These are phyloP conservation scores for Dicrostonyx torquatus DNA, from an alignment of 2,797 vertebrate species.

Conservation along the genomic window DNA sequence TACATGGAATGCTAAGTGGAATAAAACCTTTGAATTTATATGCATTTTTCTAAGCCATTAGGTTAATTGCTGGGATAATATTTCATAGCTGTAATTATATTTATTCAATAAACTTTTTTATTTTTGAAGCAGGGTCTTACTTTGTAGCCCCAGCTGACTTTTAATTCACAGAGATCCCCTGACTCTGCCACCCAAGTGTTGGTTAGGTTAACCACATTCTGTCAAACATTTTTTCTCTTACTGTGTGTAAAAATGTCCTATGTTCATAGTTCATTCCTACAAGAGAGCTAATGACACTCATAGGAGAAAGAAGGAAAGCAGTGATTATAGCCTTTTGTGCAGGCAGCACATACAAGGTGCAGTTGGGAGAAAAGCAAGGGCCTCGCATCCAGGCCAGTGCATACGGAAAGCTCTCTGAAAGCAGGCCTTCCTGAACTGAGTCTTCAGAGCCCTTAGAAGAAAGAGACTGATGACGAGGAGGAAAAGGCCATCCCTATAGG, in stretches of 20 bases:
- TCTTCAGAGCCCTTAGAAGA: not conserved
- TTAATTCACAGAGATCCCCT: not conserved
- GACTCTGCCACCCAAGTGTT: not conserved
- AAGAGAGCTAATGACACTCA: not conserved
- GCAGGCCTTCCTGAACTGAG: not conserved
- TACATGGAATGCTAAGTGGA: not conserved
- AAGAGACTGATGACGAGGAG: not conserved
- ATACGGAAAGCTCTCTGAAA: not conserved
- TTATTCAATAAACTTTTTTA: not conserved
- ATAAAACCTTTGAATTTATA: not conserved
- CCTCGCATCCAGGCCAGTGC: not conserved
- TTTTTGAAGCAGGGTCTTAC: not conserved
- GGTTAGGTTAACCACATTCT: not conserved
- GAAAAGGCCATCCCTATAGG: not conserved
- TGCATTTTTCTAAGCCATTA: conserved; percentile 6
- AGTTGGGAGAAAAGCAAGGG: not conserved
- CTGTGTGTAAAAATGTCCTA: not conserved
- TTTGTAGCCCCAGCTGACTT: not conserved
- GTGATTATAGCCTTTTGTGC: not conserved
- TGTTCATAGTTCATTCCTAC: not conserved
- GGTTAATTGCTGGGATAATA: not conserved
- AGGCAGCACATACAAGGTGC: not conserved
- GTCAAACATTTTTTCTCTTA: not conserved
- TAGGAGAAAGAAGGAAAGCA: not conserved
- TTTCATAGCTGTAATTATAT: not conserved